Conservation (phyloP, 2,113 vertebrate species). For the Bubo scandiacus region DNA sequence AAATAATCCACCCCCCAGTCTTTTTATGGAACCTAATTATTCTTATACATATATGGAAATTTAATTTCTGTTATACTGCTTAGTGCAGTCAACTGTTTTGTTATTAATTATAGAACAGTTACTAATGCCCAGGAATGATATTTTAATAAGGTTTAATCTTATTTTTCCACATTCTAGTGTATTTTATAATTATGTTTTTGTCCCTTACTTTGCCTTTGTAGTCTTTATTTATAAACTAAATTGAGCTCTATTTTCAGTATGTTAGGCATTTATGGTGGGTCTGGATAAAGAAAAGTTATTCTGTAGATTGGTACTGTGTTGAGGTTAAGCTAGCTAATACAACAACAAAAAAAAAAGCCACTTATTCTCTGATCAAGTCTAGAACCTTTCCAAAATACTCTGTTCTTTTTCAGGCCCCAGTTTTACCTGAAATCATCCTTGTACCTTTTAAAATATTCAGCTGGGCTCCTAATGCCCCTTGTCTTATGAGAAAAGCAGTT, state of each 20-base stretch:
- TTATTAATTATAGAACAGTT: slow-evolving; percentile 68
- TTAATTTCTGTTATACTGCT: slow-evolving; percentile 58
- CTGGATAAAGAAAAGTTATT: not conserved
- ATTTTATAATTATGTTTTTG: slow-evolving; percentile 49
- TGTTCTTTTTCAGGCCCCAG: not conserved
- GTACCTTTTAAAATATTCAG: not conserved
- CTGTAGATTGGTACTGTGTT: not conserved
- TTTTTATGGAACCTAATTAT: slow-evolving; percentile 61
- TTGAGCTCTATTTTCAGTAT: not conserved
- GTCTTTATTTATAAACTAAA: not conserved
- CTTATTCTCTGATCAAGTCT: not conserved
- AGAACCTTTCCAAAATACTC: not conserved
- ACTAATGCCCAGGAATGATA: slow-evolving; percentile 56
- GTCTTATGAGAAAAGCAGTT: not conserved
- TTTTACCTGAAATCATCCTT: not conserved
- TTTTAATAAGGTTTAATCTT: slow-evolving; percentile 69
- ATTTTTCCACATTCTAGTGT: slow-evolving; percentile 27
- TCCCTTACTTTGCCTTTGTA: slow-evolving; percentile 19
- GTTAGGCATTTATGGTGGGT: not conserved
- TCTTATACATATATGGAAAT: slow-evolving; percentile 61
- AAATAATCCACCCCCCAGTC: not conserved
- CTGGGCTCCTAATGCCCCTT: not conserved
- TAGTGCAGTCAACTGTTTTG: slow-evolving; percentile 65
- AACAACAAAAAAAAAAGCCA: not conserved
- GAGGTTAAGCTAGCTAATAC: not conserved